A percentile compares a stretch with the other conserved stretches of the same genome.
phyloP scores from a whole-genome alignment of 2,113 vertebrate genomes.

The Boulengeromyrus knoepffleri region DNA sequence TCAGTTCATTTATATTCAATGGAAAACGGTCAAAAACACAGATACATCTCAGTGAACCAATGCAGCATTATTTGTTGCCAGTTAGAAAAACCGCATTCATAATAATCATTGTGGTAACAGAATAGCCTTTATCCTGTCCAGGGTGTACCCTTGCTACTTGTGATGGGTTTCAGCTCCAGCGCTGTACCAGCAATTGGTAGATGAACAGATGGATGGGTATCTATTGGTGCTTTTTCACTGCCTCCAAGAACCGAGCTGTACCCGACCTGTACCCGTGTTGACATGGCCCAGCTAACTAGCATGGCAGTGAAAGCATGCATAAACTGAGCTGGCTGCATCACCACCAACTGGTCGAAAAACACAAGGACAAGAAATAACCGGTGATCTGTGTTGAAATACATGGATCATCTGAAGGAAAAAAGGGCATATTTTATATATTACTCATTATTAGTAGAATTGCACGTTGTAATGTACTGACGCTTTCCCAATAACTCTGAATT shows the following conservation, averaged over 20 bases:
- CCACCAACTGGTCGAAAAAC: background rate
- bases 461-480: background rate
- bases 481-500: background rate
- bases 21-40: background rate
- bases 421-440: background rate
- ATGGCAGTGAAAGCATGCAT: background rate
- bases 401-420: background rate
- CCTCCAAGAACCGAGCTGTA: background rate
- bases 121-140: background rate
- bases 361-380: background rate
- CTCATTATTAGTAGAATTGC: background rate
- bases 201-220: background rate
- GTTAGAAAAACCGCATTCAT: background rate
- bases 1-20: background rate
- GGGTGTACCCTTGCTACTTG: background rate
- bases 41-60: background rate
- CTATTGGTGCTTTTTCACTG: background rate
- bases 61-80: background rate
- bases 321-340: background rate
- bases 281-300: background rate
- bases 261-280: background rate
- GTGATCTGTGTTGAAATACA: background rate
- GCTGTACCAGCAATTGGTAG: background rate
- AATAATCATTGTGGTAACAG: background rate
- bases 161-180: background rate